Evolutionary conservation across 2,113 vertebrate species (phyloP).

Genomic region (Syngnathus scovelli): DNA sequence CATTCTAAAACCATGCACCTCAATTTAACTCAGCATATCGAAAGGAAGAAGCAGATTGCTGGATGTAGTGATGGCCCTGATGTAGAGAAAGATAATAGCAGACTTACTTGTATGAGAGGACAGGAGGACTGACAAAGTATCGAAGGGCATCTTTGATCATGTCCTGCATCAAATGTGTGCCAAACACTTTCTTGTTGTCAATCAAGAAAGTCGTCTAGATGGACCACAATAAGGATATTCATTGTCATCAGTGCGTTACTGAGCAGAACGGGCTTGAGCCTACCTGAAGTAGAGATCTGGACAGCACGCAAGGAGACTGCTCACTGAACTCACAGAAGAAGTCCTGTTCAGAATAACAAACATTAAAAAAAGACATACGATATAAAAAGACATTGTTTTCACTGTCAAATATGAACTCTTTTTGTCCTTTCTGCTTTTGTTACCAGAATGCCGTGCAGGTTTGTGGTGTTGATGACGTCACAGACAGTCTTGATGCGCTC

Average conservation of each 20-base stretch:
- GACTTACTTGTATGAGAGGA: constrained; percentile 94
- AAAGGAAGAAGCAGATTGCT: no score
- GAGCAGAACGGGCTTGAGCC: constrained; percentile 29
- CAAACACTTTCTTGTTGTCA: constrained; percentile 97
- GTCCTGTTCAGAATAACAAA: constrained; percentile 69
- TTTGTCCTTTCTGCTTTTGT: constrained; percentile 10
- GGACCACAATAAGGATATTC: constrained; percentile 10
- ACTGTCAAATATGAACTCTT: no score
- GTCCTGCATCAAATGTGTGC: constrained; percentile 96
- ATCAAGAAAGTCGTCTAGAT: constrained; percentile 93
- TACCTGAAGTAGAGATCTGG: constrained; percentile 93
- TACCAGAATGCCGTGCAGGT: constrained; percentile 96
- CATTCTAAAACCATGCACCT: no score
- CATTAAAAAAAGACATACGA: no score
- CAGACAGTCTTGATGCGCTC: constrained; percentile 97
- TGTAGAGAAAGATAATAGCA: neutral
- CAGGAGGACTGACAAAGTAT: constrained; percentile 94
- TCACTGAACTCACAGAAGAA: constrained; percentile 99
- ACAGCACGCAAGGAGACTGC: constrained; percentile 96
- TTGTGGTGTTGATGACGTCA: constrained; percentile 92
- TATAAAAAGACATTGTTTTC: no score
- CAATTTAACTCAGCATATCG: no score
- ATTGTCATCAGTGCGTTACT: neutral
- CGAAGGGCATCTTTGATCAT: constrained; percentile 97
- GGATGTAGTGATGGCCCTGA: no score